A percentile compares a stretch with the other conserved stretches of the same genome.
Evolutionary conservation across 2,113 vertebrate genomes (phyloP).

Genomic region (Podilymbus podiceps): DNA sequence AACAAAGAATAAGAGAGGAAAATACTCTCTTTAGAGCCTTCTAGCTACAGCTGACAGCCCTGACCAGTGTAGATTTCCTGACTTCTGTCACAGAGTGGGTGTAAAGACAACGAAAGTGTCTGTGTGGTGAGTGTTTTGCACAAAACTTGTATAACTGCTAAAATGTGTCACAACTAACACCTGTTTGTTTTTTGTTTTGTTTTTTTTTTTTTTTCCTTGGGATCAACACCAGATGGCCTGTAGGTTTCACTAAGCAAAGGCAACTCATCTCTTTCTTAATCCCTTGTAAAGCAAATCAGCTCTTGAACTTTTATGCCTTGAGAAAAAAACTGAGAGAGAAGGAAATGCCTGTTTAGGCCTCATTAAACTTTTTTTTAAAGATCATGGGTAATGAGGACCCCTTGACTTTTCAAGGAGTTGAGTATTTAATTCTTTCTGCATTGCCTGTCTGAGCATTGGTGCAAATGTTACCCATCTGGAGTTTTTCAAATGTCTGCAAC

Average conservation of each 20-base stretch:
- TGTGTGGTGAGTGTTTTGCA: neutral
- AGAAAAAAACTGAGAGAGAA: neutral
- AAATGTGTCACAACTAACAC: neutral
- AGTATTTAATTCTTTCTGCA: neutral
- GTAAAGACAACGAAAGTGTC: neutral
- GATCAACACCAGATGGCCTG: conserved; percentile 6
- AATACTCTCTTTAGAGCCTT: neutral
- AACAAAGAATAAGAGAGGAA: neutral
- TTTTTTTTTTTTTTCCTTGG: neutral
- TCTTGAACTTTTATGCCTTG: neutral
- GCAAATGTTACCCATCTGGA: neutral
- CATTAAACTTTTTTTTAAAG: neutral
- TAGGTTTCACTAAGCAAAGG: conserved; percentile 1
- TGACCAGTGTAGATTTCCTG: neutral
- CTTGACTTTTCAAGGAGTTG: neutral
- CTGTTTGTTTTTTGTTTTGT: neutral
- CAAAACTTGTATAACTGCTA: neutral
- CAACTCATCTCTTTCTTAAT: neutral
- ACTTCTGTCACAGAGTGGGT: neutral
- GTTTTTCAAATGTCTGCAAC: neutral
- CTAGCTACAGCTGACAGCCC: neutral
- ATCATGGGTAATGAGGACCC: neutral
- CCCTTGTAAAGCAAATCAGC: neutral
- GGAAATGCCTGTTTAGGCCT: neutral
- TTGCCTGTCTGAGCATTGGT: neutral